Evolutionary conservation across 1,140 invertebrate species (phyloP).

Genomic region (Dendrolimus punctatus): DNA sequence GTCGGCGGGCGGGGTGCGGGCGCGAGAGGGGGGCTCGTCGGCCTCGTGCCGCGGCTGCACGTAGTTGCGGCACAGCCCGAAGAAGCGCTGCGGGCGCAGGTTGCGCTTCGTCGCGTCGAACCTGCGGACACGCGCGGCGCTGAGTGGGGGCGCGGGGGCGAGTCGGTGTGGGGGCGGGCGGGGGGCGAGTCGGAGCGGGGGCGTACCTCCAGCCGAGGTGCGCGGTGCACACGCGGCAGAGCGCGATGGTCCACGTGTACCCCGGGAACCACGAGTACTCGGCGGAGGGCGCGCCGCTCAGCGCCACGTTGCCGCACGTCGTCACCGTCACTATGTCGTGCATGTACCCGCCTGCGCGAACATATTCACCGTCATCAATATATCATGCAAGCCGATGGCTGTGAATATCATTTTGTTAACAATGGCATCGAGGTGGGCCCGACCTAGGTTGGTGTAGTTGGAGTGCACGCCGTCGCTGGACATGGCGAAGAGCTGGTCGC

Average conservation of each 20-base stretch:
- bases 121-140: slow-evolving; percentile 21
- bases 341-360: slow-evolving; percentile 79
- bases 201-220: slow-evolving; percentile 79
- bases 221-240: slow-evolving; percentile 74
- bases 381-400: too few relatives aligned
- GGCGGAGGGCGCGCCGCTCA: slow-evolving; percentile 72
- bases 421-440: neutral
- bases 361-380: too few relatives aligned
- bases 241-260: slow-evolving; percentile 82
- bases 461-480: slow-evolving; percentile 84
- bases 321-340: slow-evolving; percentile 85
- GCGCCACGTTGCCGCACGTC: slow-evolving; percentile 70
- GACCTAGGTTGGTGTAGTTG: slow-evolving; percentile 82
- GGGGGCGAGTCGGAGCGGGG: slow-evolving; percentile 71
- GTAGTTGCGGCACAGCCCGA: slow-evolving; percentile 50
- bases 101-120: slow-evolving; percentile 41
- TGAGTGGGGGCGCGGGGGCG: too few relatives aligned
- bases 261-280: slow-evolving; percentile 89
- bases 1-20: slow-evolving; percentile 6
- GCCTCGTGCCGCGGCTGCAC: slow-evolving; percentile 31
- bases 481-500: slow-evolving; percentile 83
- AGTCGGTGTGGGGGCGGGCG: too few relatives aligned
- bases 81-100: slow-evolving; percentile 46
- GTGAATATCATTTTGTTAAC: too few relatives aligned
- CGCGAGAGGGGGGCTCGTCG: slow-evolving; percentile 10